Conservation (phyloP, 2,797 vertebrate species). For the Poecilia velifera region DNA sequence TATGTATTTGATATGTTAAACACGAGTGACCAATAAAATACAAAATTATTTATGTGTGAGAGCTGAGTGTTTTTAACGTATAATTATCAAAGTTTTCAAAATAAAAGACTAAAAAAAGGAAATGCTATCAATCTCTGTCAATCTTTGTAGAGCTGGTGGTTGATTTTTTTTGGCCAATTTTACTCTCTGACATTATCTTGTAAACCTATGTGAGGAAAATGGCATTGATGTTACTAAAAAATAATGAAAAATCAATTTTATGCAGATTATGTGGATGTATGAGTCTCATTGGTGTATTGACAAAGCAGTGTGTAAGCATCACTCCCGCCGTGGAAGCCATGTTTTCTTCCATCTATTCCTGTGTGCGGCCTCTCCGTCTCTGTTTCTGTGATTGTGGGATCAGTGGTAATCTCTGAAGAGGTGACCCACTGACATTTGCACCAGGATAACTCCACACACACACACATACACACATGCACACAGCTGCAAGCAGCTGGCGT, state of each 20-base stretch:
- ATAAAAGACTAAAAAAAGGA: no score
- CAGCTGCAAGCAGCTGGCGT: slow-evolving; percentile 23
- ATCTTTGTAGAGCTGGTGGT: no score
- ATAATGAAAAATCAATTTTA: no score
- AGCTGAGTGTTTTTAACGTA: no score
- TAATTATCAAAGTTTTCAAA: no score
- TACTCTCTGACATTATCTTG: no score
- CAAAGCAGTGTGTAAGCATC: neutral
- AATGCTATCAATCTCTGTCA: no score
- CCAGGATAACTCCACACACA: slow-evolving; percentile 16
- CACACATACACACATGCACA: slow-evolving; percentile 12
- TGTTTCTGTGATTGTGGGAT: slow-evolving; percentile 31
- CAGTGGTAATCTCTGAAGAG: slow-evolving; percentile 39
- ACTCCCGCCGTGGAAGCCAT: neutral
- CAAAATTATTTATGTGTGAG: no score
- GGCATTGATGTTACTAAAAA: no score
- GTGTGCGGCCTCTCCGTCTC: neutral
- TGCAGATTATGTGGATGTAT: neutral
- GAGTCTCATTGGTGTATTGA: neutral
- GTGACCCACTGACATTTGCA: slow-evolving; percentile 40
- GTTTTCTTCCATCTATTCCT: slow-evolving; percentile 27
- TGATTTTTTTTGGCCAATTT: no score
- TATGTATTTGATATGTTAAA: no score
- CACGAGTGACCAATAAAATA: no score
- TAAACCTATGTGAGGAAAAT: neutral